Base-by-base conservation (phyloP, 1,140 invertebrate genomes). In the Trichogramma pretiosum region DNA sequence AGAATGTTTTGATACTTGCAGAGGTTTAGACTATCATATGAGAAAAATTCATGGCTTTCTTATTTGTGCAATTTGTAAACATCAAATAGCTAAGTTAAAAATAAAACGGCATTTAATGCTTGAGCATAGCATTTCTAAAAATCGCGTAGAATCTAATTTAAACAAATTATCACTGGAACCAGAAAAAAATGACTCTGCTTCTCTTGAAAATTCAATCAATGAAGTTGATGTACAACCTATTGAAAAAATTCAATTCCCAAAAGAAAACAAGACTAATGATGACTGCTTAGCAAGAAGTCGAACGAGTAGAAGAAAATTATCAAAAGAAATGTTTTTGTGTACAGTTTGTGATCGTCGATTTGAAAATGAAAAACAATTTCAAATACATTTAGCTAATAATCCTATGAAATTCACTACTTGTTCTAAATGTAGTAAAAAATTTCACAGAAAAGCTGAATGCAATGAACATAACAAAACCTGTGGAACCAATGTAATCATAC, bases 71-170 rank as follows among this genome's bases (percentile, higher is more conserved):
- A 50, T 55, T 10, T 61, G 61, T 28, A 52, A 54, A 1, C 50
- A 53, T 23, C 51, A 56, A 45, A 32, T 61, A 0, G 42, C 56
- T 2, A 52, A 57, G 19, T 43, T 43, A 5, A 56, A 54, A 34
- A 49, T 59, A 23, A 43, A 30, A 11, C 55, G 51, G 18, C 60
- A 62, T 46, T 18, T 60, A 3, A 57, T 62, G 30, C 32, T 59
- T 9, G 54, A 57, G 16, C 60, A 61, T 22, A 49, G 53, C 0
- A 53, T 59, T 50, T 57, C 57, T 2, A 59, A 56, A 38, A 46
- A 46, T 13, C 50, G 53, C 1, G 49, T 53, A 1, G 41, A 56
- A 11, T 53, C 47, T 13, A 53, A 56, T 10, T 28, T 52, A 21
- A 26, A 47, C 13, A 52, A 47, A 26, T 17, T 52, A 24, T 34